Evolutionary conservation across 2,888 invertebrate species (phyloP).

Genomic region (Chrysomela aeneicollis): DNA sequence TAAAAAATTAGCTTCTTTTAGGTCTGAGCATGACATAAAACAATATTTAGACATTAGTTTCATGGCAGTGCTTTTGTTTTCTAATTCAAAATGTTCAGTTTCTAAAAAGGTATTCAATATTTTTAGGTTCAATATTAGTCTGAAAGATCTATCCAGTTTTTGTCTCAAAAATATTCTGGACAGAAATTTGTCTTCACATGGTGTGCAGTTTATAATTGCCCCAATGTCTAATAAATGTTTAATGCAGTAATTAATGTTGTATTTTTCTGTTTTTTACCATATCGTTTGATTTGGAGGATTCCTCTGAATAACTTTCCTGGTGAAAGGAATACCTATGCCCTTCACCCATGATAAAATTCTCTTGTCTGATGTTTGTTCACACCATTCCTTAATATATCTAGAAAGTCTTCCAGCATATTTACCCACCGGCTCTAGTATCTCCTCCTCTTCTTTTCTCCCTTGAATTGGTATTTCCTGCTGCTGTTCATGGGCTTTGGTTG

Average conservation of each 20-base stretch:
- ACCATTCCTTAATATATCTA: not conserved
- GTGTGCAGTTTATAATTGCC: constrained; percentile 16
- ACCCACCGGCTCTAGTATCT: not conserved
- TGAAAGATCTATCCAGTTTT: no score
- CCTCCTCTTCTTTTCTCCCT: constrained; percentile 10
- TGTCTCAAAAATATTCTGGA: no score
- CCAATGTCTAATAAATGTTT: constrained; percentile 22
- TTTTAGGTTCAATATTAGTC: constrained; percentile 20
- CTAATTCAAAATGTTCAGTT: constrained; percentile 44
- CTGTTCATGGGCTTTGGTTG: constrained; percentile 2
- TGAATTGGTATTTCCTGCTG: constrained; percentile 7
- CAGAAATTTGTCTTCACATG: constrained; percentile 27
- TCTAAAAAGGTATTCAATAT: constrained; percentile 13
- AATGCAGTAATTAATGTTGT: not conserved
- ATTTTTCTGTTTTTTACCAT: constrained; percentile 9
- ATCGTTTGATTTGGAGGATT: not conserved
- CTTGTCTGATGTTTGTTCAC: not conserved
- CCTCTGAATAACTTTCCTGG: constrained; percentile 5
- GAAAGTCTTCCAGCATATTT: not conserved
- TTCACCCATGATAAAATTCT: constrained; percentile 22
- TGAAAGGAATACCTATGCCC: constrained; percentile 18
- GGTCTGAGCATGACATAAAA: constrained; percentile 30
- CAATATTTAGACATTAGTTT: constrained; percentile 31
- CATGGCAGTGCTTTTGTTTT: constrained; percentile 39
- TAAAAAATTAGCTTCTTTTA: no score